These are phyloP conservation scores for Calvadosia cruxmelitensis DNA, from an alignment of 30 jellyfish, hydroid and myxozoan species.

Conservation along the genomic window DNA sequence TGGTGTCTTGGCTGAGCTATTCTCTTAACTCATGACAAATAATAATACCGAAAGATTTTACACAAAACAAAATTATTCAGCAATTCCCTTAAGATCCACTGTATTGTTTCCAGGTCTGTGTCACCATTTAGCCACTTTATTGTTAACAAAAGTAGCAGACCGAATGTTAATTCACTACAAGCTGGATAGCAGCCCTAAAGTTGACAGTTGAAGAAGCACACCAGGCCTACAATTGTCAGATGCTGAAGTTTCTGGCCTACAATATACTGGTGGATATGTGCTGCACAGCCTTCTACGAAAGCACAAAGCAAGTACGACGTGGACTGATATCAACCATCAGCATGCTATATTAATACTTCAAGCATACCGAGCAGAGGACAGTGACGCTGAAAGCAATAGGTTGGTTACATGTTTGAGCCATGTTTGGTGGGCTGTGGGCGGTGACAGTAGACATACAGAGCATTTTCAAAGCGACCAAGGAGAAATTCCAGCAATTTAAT, in stretches of 20 bases:
- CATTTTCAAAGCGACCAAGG: conserved; percentile 12
- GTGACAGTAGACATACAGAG: too few species aligned
- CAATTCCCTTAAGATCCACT: neutral
- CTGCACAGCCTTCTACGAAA: too few species aligned
- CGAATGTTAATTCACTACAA: neutral
- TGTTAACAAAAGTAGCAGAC: conserved; percentile 6
- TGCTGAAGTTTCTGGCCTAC: too few species aligned
- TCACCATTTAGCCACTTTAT: neutral
- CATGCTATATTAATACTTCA: conserved; percentile 4
- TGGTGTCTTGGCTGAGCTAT: conserved; percentile 3
- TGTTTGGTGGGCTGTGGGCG: too few species aligned
- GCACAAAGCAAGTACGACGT: too few species aligned
- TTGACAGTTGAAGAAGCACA: too few species aligned
- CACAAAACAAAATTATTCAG: neutral
- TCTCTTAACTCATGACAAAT: neutral
- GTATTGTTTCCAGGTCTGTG: neutral
- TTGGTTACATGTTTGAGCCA: conserved; percentile 6
- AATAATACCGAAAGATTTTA: conserved; percentile 4
- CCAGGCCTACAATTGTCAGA: too few species aligned
- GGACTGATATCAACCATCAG: too few species aligned
- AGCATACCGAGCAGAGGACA: conserved; percentile 9
- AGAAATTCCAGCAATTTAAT: conserved; percentile 6
- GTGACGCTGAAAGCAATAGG: conserved; percentile 4
- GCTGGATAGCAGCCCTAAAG: too few species aligned
- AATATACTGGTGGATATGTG: too few species aligned